These are phyloP conservation scores for Crocallis elinguaria DNA, from an alignment of 2,888 invertebrate genomes.

Conservation along the genomic window DNA sequence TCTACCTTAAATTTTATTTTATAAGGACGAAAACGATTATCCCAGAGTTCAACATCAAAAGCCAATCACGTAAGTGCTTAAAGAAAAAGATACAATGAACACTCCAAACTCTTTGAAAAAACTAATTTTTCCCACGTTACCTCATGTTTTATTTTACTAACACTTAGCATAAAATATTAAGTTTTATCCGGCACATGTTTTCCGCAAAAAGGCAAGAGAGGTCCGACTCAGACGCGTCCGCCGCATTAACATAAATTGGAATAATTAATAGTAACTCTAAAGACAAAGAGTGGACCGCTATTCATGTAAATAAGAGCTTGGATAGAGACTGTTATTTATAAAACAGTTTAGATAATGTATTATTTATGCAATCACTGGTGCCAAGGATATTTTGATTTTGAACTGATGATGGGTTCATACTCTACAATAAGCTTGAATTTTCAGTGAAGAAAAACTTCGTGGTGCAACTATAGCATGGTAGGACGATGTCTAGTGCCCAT, in stretches of 20 bases:
- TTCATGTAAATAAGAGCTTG: constrained; percentile 78
- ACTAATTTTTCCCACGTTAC: constrained; percentile 1
- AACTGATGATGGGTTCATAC: no score
- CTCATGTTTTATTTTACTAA: constrained; percentile 49
- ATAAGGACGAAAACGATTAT: no score
- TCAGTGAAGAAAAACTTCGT: no score
- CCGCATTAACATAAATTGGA: constrained; percentile 77
- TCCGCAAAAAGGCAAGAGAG: constrained; percentile 60
- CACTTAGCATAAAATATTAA: constrained; percentile 58
- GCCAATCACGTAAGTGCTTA: not conserved
- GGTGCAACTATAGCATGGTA: no score
- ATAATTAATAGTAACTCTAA: constrained; percentile 81
- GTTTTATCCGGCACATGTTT: constrained; percentile 52
- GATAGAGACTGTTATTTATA: constrained; percentile 59
- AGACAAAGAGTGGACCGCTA: constrained; percentile 75
- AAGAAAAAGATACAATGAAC: not conserved
- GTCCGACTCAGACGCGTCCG: constrained; percentile 60
- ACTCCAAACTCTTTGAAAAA: not conserved
- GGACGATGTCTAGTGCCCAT: no score
- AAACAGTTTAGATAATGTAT: constrained; percentile 26
- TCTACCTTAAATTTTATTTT: no score
- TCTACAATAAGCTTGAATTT: no score
- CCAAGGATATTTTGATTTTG: no score
- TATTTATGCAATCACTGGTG: constrained; percentile 3
- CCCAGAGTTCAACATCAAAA: constrained; percentile 1